Evolutionary conservation across 2,888 invertebrate genomes (phyloP), one percentile per base, ranked within the genome.

Genomic region (Sussaba pulchella): DNA sequence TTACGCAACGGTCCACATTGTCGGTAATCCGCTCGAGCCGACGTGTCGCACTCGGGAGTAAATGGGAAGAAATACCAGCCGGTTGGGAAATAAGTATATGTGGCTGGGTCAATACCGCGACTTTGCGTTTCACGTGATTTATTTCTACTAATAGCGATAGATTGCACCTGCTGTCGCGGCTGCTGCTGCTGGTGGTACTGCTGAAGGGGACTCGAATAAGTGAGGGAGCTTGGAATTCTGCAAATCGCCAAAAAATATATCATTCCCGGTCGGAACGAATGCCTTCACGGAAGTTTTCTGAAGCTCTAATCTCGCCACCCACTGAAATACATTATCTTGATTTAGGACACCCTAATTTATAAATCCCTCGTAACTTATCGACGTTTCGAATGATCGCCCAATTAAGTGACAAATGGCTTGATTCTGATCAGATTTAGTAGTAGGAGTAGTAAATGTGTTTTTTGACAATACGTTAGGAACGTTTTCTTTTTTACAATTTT

Each of bases 111-210:
- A 63, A 9, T 63, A 52, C 70, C 59, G n/a, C n/a, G 64, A 64
- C 52, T 70, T 59, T 17, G 70, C 64, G 36, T 81, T 77, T 61
- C 69, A 45, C 43, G 59, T 74, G 73, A 81, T 74, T 50, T 70
- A 73, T 36, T 14, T 41, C 57, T n/a, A 69, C 47, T 54, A 50
- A 57, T 67, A 39, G 43, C 45, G 47, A 52, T 59, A 59, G 59
- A 24, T 6, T 64, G 31, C 79, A 74, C 64, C 70, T 81, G 73
- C 59, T 70, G 26, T 21, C 21, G 71, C 17, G 21, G 54, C 2
- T 77, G 70, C 39, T 70, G n/a, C 36, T 31, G 50, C 21, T 17
- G 52, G 1, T 12, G n/a, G n/a, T n/a, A n/a, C n/a, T n/a, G n/a
- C n/a, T n/a, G n/a, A n/a, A n/a, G 52, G 45, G 17, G n/a, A 63